Evolutionary conservation across 2,888 invertebrate species (phyloP).

Genomic region (Petrolisthes manimaculis): DNA sequence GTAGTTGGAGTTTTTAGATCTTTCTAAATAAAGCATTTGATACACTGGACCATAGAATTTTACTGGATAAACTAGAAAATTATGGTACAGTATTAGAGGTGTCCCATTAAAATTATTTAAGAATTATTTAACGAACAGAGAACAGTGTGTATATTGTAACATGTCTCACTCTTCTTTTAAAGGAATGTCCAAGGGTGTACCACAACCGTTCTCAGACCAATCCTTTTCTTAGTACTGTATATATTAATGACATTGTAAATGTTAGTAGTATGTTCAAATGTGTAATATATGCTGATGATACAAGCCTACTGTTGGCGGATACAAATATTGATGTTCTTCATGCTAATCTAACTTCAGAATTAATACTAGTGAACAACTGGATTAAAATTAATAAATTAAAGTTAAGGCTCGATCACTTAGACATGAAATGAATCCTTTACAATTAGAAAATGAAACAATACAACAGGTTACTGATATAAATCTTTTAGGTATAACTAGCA

Average conservation of each 20-base stretch:
- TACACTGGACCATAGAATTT: not conserved
- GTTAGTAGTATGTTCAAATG: not conserved
- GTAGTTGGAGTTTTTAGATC: not conserved
- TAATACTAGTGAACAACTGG: too few relatives aligned
- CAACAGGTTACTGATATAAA: too few relatives aligned
- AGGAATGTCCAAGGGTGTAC: not conserved
- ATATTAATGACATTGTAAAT: conserved; percentile 3
- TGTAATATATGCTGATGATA: not conserved
- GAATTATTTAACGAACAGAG: not conserved
- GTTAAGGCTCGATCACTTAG: too few relatives aligned
- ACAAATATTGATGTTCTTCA: too few relatives aligned
- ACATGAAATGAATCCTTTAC: too few relatives aligned
- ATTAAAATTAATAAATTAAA: too few relatives aligned
- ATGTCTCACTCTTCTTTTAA: not conserved
- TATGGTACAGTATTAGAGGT: not conserved
- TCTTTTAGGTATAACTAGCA: too few relatives aligned
- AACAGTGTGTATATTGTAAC: conserved; percentile 3
- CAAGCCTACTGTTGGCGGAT: too few relatives aligned
- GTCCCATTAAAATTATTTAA: not conserved
- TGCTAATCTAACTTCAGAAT: too few relatives aligned
- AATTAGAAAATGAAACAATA: too few relatives aligned
- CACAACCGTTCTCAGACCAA: not conserved
- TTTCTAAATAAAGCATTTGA: not conserved
- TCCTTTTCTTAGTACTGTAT: not conserved
- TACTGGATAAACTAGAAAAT: not conserved